Base-by-base conservation (phyloP, 2,113 vertebrate genomes). In the Taurulus bubalis region DNA sequence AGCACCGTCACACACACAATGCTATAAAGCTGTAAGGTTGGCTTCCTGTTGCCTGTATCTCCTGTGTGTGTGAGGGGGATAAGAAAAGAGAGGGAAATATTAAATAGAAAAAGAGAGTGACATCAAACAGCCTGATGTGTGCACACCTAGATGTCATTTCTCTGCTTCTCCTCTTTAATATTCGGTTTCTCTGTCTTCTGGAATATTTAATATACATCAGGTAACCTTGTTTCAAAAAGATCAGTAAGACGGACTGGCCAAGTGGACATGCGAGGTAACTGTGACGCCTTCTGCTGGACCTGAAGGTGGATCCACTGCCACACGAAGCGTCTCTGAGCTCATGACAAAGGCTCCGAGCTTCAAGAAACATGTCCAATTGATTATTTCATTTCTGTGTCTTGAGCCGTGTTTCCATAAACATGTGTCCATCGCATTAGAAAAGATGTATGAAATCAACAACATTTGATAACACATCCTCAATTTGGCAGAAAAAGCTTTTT, bases 1-100 rank as follows among this genome's bases (percentile, higher is more conserved):
- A 75, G 32, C 71, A 77, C 64, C 53, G 74, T 74, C 74, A 70
- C 16, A 51, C 7, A 38, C 58, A 55, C 6, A 14, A 45, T n/a
- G n/a, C 65, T 36, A 1, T 66, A 36, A 58, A 49, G 68, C 42
- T 36, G 67, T 47, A 64, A 51, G 58, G 64, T 71, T 59, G 75
- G 49, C 73, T 59, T 51, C 42, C 40, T 82, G 67, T 38, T 36
- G 45, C 38, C 49, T n/a, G 62, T 63, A 47, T 68, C 72, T 30
- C n/a, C n/a, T n/a, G n/a, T 59, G 18, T 59, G n/a, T 15, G 15
- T 16, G n/a, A 36, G 56, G 18, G n/a, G 15, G 40, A 72, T 20
- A n/a, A 60, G 40, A 11, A 34, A 56, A 7, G 24, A 26, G 10
- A 47, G 28, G 18, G 16, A 53, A 69, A 60, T 58, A 67, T 67